Evolutionary conservation across 2,797 vertebrate genomes (phyloP).

Genomic region (Oreortyx pictus): DNA sequence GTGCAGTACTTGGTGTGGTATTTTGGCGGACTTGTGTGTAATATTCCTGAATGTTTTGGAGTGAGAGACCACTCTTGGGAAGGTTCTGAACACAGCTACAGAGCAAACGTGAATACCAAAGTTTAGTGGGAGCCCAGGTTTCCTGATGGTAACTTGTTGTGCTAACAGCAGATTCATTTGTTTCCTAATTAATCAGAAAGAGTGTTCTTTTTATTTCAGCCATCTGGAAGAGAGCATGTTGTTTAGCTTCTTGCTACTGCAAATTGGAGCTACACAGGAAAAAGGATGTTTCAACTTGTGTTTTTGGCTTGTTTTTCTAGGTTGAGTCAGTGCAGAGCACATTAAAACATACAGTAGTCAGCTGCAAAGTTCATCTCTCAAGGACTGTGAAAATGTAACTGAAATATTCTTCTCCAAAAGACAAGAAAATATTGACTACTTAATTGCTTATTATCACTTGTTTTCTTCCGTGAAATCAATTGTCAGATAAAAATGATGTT

Average conservation of each 20-base stretch:
- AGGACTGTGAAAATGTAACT: neutral
- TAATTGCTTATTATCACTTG: conserved; percentile 34
- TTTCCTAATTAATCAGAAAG: conserved; percentile 78
- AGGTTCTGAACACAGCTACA: neutral
- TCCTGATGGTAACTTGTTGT: conserved; percentile 74
- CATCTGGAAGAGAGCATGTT: conserved; percentile 77
- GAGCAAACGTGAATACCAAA: conserved; percentile 20
- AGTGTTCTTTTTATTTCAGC: conserved; percentile 79
- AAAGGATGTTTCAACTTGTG: conserved; percentile 73
- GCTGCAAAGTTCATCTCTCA: conserved; percentile 28
- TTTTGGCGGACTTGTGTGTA: neutral
- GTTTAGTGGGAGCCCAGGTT: conserved; percentile 56
- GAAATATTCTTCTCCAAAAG: conserved; percentile 10
- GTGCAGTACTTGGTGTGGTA: neutral
- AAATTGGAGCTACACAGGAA: conserved; percentile 70
- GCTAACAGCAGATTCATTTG: conserved; percentile 77
- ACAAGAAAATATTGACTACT: neutral
- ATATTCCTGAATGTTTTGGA: neutral
- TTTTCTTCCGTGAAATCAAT: conserved; percentile 31
- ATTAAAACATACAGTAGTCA: conserved; percentile 39
- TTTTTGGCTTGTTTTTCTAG: conserved; percentile 71
- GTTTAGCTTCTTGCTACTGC: conserved; percentile 75
- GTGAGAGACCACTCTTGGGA: neutral
- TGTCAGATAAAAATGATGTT: conserved; percentile 18
- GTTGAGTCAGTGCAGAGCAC: conserved; percentile 50